Conservation (phyloP, 2,113 vertebrate genomes). For the Ursus arctos region DNA sequence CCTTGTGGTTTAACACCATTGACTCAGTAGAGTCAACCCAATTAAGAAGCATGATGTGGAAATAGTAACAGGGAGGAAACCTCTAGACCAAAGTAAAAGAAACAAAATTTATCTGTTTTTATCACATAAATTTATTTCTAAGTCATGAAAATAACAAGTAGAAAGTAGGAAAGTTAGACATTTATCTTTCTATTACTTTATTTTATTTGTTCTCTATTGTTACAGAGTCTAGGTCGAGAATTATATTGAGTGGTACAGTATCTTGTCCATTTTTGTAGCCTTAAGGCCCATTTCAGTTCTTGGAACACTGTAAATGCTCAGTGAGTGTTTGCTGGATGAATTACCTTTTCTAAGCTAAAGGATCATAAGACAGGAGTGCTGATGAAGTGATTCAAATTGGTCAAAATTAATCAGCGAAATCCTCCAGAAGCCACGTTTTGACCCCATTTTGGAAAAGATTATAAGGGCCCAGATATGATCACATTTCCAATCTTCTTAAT, state of each 20-base stretch:
- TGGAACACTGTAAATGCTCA: not conserved
- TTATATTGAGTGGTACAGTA: not conserved
- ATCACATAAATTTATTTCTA: not conserved
- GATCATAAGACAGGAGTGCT: not conserved
- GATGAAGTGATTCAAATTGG: not conserved
- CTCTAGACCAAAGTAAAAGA: not conserved
- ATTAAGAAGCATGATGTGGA: conserved; percentile 16
- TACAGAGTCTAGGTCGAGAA: not conserved
- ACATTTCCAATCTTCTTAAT: not conserved
- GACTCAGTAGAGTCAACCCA: conserved; percentile 46
- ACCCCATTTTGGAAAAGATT: not conserved
- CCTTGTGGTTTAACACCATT: conserved; percentile 47
- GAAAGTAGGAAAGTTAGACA: not conserved
- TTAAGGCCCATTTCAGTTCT: not conserved
- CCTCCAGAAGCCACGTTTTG: not conserved
- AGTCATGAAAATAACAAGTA: not conserved
- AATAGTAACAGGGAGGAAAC: not conserved
- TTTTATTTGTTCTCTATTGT: not conserved
- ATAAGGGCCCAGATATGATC: not conserved
- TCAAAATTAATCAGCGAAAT: conserved; percentile 13
- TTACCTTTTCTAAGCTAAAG: not conserved
- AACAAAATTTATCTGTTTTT: not conserved
- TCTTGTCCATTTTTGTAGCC: not conserved
- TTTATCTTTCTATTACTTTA: not conserved
- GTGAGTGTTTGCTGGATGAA: not conserved